Conservation (phyloP, 2,797 vertebrate species). For the Neoniphon sammara region DNA sequence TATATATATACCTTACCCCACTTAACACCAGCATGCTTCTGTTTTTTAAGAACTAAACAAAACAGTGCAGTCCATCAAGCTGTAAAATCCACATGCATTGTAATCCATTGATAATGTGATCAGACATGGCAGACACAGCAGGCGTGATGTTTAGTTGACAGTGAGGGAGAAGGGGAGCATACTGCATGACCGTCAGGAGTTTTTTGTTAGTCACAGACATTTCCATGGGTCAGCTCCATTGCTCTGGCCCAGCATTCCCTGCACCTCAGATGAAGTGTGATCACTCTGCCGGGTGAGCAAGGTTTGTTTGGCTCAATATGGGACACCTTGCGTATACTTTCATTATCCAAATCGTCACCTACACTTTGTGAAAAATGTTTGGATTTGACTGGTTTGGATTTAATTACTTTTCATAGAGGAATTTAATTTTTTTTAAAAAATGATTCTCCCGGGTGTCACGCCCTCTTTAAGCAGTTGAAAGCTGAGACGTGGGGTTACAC, state of each 20-base stretch:
- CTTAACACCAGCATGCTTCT: neutral
- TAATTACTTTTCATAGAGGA: too few relatives aligned
- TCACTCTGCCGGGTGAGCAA: neutral
- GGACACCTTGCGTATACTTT: neutral
- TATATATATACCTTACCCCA: neutral
- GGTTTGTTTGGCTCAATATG: neutral
- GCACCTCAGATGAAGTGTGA: neutral
- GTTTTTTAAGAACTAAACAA: constrained; percentile 23
- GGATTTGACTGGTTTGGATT: too few relatives aligned
- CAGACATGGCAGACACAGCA: constrained; percentile 31
- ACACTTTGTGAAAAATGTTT: too few relatives aligned
- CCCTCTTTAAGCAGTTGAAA: too few relatives aligned
- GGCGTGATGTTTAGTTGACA: neutral
- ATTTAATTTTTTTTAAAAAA: too few relatives aligned
- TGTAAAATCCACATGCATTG: constrained; percentile 13
- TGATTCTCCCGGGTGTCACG: too few relatives aligned
- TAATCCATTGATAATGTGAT: constrained; percentile 70
- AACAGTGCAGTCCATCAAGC: neutral
- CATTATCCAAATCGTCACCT: too few relatives aligned
- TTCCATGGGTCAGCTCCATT: constrained; percentile 12
- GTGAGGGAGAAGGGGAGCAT: neutral
- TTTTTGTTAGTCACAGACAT: constrained; percentile 77
- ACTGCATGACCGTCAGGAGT: constrained; percentile 79
- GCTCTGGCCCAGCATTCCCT: neutral
- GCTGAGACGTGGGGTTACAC: too few relatives aligned